Percentiles rank a stretch among this genome's conserved stretches.
Conservation (phyloP, 1,140 invertebrate species). For the Drosophila orosa region DNA sequence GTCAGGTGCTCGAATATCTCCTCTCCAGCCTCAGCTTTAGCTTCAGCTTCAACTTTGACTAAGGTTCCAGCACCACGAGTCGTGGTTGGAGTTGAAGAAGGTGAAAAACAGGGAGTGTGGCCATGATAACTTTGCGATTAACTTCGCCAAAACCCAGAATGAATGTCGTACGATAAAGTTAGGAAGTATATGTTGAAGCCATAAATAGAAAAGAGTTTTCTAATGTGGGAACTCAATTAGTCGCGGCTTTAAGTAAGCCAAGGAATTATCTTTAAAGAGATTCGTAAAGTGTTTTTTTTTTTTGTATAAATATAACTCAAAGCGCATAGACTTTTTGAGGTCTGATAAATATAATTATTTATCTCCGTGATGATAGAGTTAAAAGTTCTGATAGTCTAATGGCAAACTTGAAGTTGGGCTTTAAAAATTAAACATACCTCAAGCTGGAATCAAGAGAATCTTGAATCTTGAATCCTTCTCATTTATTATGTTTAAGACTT, state of each 20-base stretch:
- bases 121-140: slow-evolving; percentile 43
- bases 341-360: background rate
- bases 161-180: slow-evolving; percentile 36
- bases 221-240: slow-evolving; percentile 51
- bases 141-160: slow-evolving; percentile 21
- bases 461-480: no score
- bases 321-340: no score
- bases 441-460: no score
- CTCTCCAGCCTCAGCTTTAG: slow-evolving; percentile 33
- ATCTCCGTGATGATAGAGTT: background rate
- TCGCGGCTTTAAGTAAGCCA: background rate
- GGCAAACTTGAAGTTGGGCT: background rate
- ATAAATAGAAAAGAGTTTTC: slow-evolving; percentile 40
- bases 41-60: slow-evolving; percentile 18
- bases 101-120: slow-evolving; percentile 38
- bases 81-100: slow-evolving; percentile 21
- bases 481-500: no score
- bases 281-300: background rate
- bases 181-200: slow-evolving; percentile 13
- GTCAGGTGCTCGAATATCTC: slow-evolving; percentile 71
- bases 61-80: slow-evolving; percentile 49
- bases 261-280: slow-evolving; percentile 13
- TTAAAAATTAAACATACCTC: background rate
- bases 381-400: background rate
- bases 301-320: background rate